These are phyloP conservation scores for Boloria euphrosyne DNA, from an alignment of 2,888 invertebrate genomes.

Conservation along the genomic window DNA sequence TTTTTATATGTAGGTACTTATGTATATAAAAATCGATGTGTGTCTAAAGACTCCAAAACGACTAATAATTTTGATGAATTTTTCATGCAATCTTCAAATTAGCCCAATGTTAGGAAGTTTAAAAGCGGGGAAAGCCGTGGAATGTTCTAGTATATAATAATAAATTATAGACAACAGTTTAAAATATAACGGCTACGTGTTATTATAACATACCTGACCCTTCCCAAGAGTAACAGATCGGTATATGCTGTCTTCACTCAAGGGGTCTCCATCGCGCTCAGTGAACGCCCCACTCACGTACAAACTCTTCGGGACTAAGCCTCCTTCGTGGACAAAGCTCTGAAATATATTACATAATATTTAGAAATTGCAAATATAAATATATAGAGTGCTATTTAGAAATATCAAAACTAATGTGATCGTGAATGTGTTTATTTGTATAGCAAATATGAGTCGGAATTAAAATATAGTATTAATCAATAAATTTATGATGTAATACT, in stretches of 20 bases:
- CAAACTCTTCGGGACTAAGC: slow-evolving; percentile 92
- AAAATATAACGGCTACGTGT: not conserved
- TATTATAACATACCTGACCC: slow-evolving; percentile 69
- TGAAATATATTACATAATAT: slow-evolving; percentile 54
- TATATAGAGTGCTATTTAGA: not conserved
- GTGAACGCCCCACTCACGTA: slow-evolving; percentile 86
- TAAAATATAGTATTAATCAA: not conserved
- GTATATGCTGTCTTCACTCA: slow-evolving; percentile 87
- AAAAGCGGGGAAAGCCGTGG: no score
- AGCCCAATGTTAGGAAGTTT: no score
- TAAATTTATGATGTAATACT: no score
- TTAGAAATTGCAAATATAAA: not conserved
- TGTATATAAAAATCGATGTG: no score
- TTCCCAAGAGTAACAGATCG: slow-evolving; percentile 85
- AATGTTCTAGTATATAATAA: not conserved
- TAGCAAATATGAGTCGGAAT: not conserved
- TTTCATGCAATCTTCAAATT: no score
- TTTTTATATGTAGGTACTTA: no score
- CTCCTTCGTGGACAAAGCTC: slow-evolving; percentile 93
- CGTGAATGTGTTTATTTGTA: not conserved
- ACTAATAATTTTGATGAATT: no score
- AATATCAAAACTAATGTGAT: not conserved
- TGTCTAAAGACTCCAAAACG: no score
- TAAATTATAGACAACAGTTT: not conserved
- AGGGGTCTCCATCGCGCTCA: slow-evolving; percentile 74